Evolutionary conservation across 1,140 invertebrate species (phyloP).

Genomic region (Eurosta solidaginis): DNA sequence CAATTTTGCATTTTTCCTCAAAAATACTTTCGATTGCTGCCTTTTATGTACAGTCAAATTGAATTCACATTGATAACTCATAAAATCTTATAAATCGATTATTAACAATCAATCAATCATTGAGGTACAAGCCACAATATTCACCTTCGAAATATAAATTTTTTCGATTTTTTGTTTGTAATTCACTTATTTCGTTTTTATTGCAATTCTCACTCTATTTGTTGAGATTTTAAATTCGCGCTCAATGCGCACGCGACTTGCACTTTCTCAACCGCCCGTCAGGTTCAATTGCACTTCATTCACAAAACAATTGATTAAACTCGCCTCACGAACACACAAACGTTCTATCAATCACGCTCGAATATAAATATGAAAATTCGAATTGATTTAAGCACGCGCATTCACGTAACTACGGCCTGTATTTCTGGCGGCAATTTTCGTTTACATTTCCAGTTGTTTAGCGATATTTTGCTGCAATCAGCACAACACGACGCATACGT

Average conservation of each 20-base stretch:
- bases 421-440: background rate
- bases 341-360: background rate
- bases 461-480: background rate
- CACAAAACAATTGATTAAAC: no score
- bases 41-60: background rate
- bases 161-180: background rate
- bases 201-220: background rate
- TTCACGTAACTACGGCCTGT: background rate
- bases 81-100: background rate
- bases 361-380: background rate
- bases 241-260: conserved; percentile 44
- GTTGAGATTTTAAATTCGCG: background rate
- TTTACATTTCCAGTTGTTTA: background rate
- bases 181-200: conserved; percentile 11
- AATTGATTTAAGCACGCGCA: background rate
- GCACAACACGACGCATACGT: conserved; percentile 35
- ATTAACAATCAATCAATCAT: conserved; percentile 13
- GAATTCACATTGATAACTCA: conserved; percentile 11
- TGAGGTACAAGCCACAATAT: background rate
- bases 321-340: background rate
- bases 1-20: background rate
- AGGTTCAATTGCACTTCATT: conserved; percentile 19
- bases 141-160: background rate
- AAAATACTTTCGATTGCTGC: background rate
- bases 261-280: conserved; percentile 13